Percentiles rank a stretch among this genome's conserved stretches.
Evolutionary conservation across 1,140 invertebrate genomes (phyloP).

Genomic region (Neotoxoptera formosana): DNA sequence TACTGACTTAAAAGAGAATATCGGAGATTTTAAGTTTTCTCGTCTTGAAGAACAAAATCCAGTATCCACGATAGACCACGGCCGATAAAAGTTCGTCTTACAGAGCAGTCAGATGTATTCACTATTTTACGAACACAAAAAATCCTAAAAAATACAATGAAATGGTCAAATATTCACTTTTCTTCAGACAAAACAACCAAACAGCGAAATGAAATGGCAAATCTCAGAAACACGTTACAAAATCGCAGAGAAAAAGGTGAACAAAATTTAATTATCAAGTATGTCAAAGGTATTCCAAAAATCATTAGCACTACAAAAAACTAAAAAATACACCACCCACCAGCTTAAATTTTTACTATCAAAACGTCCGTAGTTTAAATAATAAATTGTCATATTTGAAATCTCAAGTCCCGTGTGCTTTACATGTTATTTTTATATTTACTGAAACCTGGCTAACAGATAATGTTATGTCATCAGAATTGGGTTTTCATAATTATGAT

Average conservation of each 20-base stretch:
- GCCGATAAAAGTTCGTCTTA: not conserved
- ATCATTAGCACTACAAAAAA: not conserved
- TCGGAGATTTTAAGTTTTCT: not conserved
- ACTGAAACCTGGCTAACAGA: no score
- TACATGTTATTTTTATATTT: no score
- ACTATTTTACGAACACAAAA: not conserved
- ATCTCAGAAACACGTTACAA: not conserved
- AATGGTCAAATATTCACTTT: constrained; percentile 2
- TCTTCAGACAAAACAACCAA: not conserved
- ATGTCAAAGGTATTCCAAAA: not conserved
- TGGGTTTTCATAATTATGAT: no score
- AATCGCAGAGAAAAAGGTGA: not conserved
- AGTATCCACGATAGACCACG: not conserved
- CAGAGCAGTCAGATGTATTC: not conserved
- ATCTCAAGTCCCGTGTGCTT: no score
- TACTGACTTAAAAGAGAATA: not conserved
- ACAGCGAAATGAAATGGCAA: not conserved
- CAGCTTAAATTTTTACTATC: not conserved
- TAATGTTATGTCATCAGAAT: no score
- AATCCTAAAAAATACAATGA: not conserved
- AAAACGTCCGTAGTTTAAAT: not conserved
- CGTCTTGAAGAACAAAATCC: not conserved
- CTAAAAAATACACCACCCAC: not conserved
- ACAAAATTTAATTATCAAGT: constrained; percentile 4
- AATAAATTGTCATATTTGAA: no score